Evolutionary conservation across 2,797 vertebrate genomes (phyloP).

Genomic region (Echeneis naucrates): DNA sequence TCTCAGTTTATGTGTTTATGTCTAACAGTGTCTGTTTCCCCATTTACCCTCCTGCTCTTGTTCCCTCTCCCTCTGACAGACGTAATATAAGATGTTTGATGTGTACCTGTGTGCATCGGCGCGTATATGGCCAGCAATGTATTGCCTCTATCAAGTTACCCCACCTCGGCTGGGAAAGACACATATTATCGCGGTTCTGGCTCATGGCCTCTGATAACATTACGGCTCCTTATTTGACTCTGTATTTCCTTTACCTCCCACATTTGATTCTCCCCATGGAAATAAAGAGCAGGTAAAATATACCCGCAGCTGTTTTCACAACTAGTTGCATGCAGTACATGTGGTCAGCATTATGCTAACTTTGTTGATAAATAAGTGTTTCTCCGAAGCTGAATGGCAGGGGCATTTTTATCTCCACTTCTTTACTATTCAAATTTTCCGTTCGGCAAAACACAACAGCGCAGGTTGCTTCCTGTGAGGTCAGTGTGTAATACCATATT

Average conservation of each 20-base stretch:
- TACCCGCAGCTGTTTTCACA: conserved; percentile 55
- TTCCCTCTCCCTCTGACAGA: conserved; percentile 61
- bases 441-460: not conserved
- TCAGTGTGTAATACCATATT: conserved; percentile 28
- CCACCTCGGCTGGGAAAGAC: conserved; percentile 63
- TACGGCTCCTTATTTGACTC: conserved; percentile 75
- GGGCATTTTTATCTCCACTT: conserved; percentile 24
- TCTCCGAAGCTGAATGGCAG: conserved; percentile 35
- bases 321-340: conserved; percentile 44
- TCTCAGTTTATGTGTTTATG: conserved; percentile 35
- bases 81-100: conserved; percentile 78
- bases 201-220: conserved; percentile 76
- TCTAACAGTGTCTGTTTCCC: conserved; percentile 46
- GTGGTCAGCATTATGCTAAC: conserved; percentile 47
- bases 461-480: conserved; percentile 13
- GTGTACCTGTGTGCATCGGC: conserved; percentile 74
- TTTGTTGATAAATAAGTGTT: conserved; percentile 47
- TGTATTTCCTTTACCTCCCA: conserved; percentile 66
- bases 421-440: conserved; percentile 34
- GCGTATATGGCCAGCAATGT: conserved; percentile 60
- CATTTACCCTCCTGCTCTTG: conserved; percentile 1
- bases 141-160: conserved; percentile 75
- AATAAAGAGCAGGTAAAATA: conserved; percentile 59
- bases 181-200: conserved; percentile 74
- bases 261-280: conserved; percentile 64